phyloP scores from a whole-genome alignment of 1,140 invertebrate species.

The Apis florea region DNA sequence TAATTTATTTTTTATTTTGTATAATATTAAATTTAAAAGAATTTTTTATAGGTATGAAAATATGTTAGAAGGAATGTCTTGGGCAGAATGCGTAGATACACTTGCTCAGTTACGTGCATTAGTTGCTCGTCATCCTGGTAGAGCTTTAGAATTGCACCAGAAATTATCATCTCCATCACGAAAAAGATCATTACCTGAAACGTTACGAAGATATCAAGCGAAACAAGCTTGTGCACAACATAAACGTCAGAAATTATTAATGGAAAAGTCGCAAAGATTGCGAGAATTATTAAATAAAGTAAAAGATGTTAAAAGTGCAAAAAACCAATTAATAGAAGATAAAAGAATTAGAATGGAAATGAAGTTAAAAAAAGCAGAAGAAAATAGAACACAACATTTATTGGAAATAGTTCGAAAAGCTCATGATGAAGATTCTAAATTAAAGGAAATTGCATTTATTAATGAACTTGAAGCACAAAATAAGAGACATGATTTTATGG shows the following conservation, averaged over 20 bases:
- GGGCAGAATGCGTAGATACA: constrained; percentile 89
- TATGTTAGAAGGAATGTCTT: constrained; percentile 87
- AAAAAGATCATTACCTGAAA: constrained; percentile 90
- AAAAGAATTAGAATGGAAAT: constrained; percentile 91
- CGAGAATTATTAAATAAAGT: constrained; percentile 93
- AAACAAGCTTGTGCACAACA: constrained; percentile 93
- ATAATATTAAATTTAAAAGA: not conserved
- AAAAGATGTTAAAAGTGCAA: constrained; percentile 93
- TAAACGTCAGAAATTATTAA: constrained; percentile 89
- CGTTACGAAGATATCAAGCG: constrained; percentile 89
- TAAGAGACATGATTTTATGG: constrained; percentile 93
- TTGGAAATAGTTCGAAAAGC: constrained; percentile 95
- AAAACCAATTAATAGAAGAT: constrained; percentile 92
- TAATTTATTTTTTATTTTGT: not conserved
- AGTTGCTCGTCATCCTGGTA: constrained; percentile 91
- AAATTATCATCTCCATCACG: constrained; percentile 95
- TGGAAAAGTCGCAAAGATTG: constrained; percentile 92
- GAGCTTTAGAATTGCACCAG: constrained; percentile 94
- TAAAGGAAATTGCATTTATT: constrained; percentile 98
- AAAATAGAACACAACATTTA: constrained; percentile 91
- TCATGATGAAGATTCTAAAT: constrained; percentile 98
- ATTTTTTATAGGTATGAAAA: constrained; percentile 83
- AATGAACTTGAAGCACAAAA: constrained; percentile 98
- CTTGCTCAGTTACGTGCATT: constrained; percentile 88
- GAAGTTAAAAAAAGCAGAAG: constrained; percentile 93